Evolutionary conservation across 1,140 invertebrate genomes (phyloP).

Genomic region (Eumeta japonica): DNA sequence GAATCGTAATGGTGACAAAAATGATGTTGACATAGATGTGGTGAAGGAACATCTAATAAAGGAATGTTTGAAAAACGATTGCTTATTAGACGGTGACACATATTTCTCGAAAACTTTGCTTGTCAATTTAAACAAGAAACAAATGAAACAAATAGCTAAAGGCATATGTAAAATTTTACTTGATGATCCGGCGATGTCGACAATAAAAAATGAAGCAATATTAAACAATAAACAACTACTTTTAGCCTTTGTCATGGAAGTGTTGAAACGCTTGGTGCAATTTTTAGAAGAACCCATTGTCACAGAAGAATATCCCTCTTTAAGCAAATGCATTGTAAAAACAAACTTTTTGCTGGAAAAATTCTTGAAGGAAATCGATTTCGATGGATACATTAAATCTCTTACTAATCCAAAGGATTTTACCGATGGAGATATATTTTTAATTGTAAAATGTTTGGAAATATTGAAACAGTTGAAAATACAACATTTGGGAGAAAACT

Average conservation of each 20-base stretch:
- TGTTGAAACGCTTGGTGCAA: conserved; percentile 12
- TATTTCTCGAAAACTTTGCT: conserved; percentile 27
- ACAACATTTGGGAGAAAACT: conserved; percentile 37
- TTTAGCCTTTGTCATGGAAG: conserved; percentile 11
- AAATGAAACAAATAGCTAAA: conserved; percentile 33
- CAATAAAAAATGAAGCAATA: conserved; percentile 21
- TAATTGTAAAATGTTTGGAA: conserved; percentile 20
- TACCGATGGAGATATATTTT: no score
- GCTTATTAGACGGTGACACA: conserved; percentile 13
- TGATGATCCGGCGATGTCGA: conserved; percentile 12
- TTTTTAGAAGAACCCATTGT: no score
- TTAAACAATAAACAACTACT: conserved; percentile 26
- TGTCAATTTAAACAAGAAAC: conserved; percentile 26
- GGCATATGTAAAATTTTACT: conserved; percentile 24
- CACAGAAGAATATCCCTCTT: neutral
- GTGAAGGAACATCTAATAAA: conserved; percentile 32
- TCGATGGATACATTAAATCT: conserved; percentile 23
- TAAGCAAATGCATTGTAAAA: conserved; percentile 34
- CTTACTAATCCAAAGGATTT: no score
- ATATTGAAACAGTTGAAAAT: conserved; percentile 32
- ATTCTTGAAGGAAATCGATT: conserved; percentile 24
- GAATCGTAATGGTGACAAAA: conserved; percentile 10
- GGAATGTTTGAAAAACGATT: conserved; percentile 17
- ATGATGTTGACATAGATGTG: conserved; percentile 16
- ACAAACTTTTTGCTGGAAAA: conserved; percentile 21